Base-by-base conservation (phyloP, 2,797 vertebrate species). In the Microtus obscurus region DNA sequence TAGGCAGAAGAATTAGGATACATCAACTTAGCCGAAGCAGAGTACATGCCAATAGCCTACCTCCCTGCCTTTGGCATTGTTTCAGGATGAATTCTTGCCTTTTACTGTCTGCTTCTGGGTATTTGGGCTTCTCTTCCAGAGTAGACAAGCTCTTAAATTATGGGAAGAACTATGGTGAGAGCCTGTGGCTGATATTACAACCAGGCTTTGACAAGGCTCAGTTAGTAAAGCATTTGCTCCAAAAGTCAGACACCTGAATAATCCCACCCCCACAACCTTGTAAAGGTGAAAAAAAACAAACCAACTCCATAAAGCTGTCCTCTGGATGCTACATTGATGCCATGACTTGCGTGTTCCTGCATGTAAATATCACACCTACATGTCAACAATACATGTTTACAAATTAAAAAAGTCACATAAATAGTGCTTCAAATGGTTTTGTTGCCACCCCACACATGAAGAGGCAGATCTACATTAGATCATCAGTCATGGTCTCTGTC, bases 21-120 rank as follows among this genome's bases (percentile, higher is more conserved):
- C 92, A 96, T 48, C 61, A 94, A 79, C 81, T 89, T 83, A 69
- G 40, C 16, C 80, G 34, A 89, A 29, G 48, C 43, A 25, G 78
- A 81, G 40, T 61, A 3, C 56, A 23, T 31, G 73, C 89, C 7
- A 87, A 89, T 2, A 78, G 87, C 59, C 53, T 34, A 79, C 91
- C 96, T 97, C 79, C 91, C 96, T 97, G 96, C n/a, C 43, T 86
- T 92, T 0, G 0, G 82, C 79, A 96, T 87, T 96, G 87, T 92
- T 96, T 97, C 86, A 94, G 90, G 95, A 92, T 93, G 67, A 95
- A 40, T 94, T 93, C 14, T 96, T 91, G 17, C 0, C 48, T 9
- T 87, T 10, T 37, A 45, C 53, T 48, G 56, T n/a, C 45, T 94
- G 40, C 25, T 74, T 65, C 89, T 69, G 53, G 90, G 23, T 53